Conservation (phyloP, 2,113 vertebrate genomes). For the Glareola pratincola region DNA sequence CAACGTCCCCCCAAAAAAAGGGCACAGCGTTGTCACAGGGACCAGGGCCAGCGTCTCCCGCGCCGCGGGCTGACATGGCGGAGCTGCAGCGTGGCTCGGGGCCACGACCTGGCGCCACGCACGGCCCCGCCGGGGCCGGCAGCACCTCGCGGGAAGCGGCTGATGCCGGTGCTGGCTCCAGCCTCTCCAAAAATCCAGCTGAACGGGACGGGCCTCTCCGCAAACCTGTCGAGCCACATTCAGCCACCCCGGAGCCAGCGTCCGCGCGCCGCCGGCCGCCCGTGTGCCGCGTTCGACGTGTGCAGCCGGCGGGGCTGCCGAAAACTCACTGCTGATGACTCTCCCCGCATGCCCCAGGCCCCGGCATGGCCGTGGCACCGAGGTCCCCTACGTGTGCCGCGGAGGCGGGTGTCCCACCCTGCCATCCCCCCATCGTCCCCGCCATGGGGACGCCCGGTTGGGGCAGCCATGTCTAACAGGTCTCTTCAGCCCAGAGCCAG, state of each 20-base stretch:
- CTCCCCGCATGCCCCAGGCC: not conserved
- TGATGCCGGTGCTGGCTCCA: slow-evolving; percentile 26
- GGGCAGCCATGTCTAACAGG: not conserved
- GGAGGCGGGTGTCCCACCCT: rapidly evolving
- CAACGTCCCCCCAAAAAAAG: rapidly evolving
- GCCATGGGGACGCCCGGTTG: rapidly evolving
- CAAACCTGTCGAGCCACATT: slow-evolving; percentile 36
- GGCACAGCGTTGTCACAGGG: not conserved
- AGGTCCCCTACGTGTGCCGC: rapidly evolving
- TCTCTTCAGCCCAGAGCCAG: not conserved
- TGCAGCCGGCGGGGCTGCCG: rapidly evolving
- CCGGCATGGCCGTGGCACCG: rapidly evolving
- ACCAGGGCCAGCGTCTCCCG: rapidly evolving
- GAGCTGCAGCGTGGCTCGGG: not conserved
- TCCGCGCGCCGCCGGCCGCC: not conserved
- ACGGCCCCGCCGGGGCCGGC: not conserved
- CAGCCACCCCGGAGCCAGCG: not conserved
- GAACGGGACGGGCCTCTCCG: not conserved
- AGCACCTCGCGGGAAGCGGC: not conserved
- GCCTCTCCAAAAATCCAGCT: slow-evolving; percentile 56
- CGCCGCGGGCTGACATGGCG: rapidly evolving
- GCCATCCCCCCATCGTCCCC: rapidly evolving
- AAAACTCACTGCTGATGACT: not conserved
- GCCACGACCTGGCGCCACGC: not conserved
- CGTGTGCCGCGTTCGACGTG: not conserved